Conservation (phyloP, 2,113 vertebrate genomes). For the Otis tarda region DNA sequence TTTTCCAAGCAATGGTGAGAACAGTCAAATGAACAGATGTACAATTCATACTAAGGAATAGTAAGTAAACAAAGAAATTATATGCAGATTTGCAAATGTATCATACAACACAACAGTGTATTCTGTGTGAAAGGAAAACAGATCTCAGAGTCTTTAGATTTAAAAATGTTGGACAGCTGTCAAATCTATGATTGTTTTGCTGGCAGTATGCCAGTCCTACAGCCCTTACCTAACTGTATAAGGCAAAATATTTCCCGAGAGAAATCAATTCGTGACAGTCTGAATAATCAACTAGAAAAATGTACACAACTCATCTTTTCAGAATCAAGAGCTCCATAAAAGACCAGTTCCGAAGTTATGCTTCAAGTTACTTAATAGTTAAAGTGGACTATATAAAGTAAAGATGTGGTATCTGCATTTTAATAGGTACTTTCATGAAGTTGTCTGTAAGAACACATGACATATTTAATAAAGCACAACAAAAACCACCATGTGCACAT, state of each 20-base stretch:
- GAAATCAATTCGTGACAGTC: not conserved
- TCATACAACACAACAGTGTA: not conserved
- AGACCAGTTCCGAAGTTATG: not conserved
- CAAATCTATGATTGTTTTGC: not conserved
- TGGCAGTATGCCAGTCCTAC: not conserved
- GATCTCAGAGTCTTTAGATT: not conserved
- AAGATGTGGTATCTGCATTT: not conserved
- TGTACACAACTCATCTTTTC: not conserved
- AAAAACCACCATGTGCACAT: not conserved
- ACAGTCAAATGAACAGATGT: not conserved
- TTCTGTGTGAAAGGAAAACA: not conserved
- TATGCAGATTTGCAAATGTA: not conserved
- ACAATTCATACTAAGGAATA: not conserved
- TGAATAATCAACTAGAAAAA: slow-evolving; percentile 23
- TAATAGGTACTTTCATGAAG: not conserved
- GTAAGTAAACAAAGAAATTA: not conserved
- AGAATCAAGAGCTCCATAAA: not conserved
- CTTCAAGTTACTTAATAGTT: not conserved
- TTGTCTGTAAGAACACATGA: not conserved
- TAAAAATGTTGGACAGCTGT: not conserved
- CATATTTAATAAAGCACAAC: not conserved
- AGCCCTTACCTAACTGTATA: not conserved
- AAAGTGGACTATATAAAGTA: not conserved
- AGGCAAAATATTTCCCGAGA: not conserved
- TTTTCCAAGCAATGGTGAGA: not conserved